Conservation (phyloP, 2,888 invertebrate genomes). For the Macrophya annulata region DNA sequence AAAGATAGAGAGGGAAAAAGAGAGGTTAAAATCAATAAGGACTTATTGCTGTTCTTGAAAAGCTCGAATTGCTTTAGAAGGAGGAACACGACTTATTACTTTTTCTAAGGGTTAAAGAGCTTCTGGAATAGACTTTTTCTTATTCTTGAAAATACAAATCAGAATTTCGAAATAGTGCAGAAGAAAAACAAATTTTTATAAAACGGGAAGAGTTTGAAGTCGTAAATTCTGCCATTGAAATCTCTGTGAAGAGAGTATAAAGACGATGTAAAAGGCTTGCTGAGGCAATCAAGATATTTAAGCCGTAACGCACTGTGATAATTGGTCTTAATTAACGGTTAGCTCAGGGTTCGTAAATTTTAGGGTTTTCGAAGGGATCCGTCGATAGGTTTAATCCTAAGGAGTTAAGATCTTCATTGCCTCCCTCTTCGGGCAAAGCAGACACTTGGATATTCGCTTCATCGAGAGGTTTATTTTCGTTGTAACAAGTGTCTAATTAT, state of each 20-base stretch:
- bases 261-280: neutral
- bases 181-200: neutral
- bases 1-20: neutral
- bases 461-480: neutral
- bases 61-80: neutral
- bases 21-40: conserved; percentile 25
- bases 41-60: conserved; percentile 45
- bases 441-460: neutral
- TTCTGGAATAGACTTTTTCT: neutral
- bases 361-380: neutral
- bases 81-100: neutral
- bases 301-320: conserved; percentile 11
- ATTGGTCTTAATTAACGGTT: conserved; percentile 22
- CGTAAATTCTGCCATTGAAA: neutral
- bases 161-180: neutral
- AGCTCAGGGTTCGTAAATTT: conserved; percentile 6
- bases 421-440: neutral
- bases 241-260: neutral
- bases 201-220: neutral
- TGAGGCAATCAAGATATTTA: neutral
- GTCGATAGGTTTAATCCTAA: conserved; percentile 27
- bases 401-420: conserved; percentile 14
- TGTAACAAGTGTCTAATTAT: neutral
- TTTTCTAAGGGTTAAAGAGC: neutral
- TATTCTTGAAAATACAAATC: neutral